Evolutionary conservation across 2,888 invertebrate species (phyloP).

Genomic region (Pristionchus fissidentatus): DNA sequence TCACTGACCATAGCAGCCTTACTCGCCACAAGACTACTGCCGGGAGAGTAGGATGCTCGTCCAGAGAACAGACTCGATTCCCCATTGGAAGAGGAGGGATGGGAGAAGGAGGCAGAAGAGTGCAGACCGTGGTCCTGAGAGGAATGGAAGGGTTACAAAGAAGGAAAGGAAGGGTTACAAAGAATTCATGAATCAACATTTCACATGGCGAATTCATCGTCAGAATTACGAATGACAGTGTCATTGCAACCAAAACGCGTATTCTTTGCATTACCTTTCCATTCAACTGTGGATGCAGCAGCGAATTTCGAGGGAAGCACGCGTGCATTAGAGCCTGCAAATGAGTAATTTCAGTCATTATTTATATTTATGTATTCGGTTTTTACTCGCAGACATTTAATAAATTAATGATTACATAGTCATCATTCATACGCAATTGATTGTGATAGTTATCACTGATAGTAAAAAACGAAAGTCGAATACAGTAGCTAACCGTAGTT

Average conservation of each 20-base stretch:
- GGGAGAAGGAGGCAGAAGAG: slow-evolving; percentile 26
- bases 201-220: background rate
- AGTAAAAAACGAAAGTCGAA: no score
- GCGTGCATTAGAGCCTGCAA: slow-evolving; percentile 48
- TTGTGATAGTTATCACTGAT: no score
- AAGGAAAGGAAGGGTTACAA: background rate
- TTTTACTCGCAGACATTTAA: no score
- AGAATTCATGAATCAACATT: background rate
- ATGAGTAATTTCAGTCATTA: background rate
- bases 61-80: slow-evolving; percentile 7
- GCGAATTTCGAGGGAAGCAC: slow-evolving; percentile 44
- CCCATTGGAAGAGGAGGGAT: background rate
- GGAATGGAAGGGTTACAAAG: background rate
- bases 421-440: no score
- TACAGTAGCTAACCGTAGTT: no score
- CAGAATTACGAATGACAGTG: background rate
- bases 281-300: slow-evolving; percentile 37
- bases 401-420: no score
- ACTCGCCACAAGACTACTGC: background rate
- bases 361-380: no score
- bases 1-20: slow-evolving; percentile 17
- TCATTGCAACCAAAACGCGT: background rate
- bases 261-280: background rate
- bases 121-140: background rate
- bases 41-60: background rate